These are phyloP conservation scores for Morus bassanus DNA, from an alignment of 2,797 vertebrate genomes.

Conservation along the genomic window DNA sequence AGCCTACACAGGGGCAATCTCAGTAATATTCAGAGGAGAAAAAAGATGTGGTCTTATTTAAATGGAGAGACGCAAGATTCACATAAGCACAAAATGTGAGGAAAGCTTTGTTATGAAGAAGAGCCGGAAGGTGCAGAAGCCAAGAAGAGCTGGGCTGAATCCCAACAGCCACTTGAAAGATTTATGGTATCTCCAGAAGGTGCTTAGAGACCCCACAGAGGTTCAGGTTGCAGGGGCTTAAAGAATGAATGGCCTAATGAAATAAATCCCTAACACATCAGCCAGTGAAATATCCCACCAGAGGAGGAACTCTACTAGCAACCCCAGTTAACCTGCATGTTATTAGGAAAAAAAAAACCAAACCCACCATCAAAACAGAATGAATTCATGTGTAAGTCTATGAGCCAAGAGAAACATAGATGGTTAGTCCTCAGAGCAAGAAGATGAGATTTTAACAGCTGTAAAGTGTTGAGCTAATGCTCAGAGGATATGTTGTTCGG, in stretches of 20 bases:
- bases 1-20: neutral
- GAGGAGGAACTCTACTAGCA: neutral
- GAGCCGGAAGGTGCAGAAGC: neutral
- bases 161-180: neutral
- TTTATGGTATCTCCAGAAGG: slow-evolving; percentile 27
- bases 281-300: neutral
- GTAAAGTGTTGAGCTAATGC: slow-evolving; percentile 3
- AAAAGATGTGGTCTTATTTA: neutral
- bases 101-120: slow-evolving; percentile 9
- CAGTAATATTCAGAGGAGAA: neutral
- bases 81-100: neutral
- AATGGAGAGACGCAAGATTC: neutral
- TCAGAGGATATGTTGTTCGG: neutral
- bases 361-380: neutral
- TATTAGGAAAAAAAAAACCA: neutral
- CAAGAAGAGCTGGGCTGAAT: slow-evolving; percentile 15
- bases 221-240: slow-evolving; percentile 20
- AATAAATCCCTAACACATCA: slow-evolving; percentile 4
- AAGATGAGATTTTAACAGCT: slow-evolving; percentile 23
- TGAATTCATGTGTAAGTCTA: neutral
- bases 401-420: slow-evolving; percentile 14
- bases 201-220: slow-evolving; percentile 20
- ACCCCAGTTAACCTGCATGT: neutral
- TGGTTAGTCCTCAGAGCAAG: neutral
- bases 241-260: neutral